Base-by-base conservation (phyloP, 2,888 invertebrate genomes). In the Cheilosia vulpina region DNA sequence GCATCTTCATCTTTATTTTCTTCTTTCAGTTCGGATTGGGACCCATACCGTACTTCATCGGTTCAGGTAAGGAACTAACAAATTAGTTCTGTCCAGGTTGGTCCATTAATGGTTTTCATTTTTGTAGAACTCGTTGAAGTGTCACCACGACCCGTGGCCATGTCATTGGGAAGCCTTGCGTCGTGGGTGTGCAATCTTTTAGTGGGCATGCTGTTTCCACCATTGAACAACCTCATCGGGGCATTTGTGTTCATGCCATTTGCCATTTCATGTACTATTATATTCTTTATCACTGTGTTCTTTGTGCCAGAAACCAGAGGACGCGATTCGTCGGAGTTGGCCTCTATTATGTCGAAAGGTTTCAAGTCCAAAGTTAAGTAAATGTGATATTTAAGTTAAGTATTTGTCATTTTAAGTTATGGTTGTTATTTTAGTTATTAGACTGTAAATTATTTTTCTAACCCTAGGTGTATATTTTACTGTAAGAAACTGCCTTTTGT, bases 141-240 rank as follows among this genome's bases (percentile, higher is more conserved):
- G 80, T 95, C 95, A 0, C 96, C 97, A 0, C 94, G 97, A 31
- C 95, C 96, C 0, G 95, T 95, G 21, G 97, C 96, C 65, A 97
- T 97, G 96, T 95, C 97, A 43, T 93, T 97, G 90, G 97, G 97
- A 45, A 96, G 96, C 76, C 94, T 97, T 88, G 94, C 95, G 85
- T 97, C 97, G 91, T 98, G 98, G 98, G 94, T 94, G 4, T 96
- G 96, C 24, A 98, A 98, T 93, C 96, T 98, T 90, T 89, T 96
- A 0, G 95, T 98, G 62, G 97, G 96, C 31, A 94, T 97, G 93
- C 93, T 94, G 31, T 97, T 97, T 92, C 95, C 95, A 4, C 90
- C 93, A 15, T 90, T 97, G 90, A 93, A 95, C 80, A 90, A 90
- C 5, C 87, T 91, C 41, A 93, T 96, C 68, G 95, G 96, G 0